Evolutionary conservation across 2,888 invertebrate species (phyloP).

Genomic region (Brenthis hecate): DNA sequence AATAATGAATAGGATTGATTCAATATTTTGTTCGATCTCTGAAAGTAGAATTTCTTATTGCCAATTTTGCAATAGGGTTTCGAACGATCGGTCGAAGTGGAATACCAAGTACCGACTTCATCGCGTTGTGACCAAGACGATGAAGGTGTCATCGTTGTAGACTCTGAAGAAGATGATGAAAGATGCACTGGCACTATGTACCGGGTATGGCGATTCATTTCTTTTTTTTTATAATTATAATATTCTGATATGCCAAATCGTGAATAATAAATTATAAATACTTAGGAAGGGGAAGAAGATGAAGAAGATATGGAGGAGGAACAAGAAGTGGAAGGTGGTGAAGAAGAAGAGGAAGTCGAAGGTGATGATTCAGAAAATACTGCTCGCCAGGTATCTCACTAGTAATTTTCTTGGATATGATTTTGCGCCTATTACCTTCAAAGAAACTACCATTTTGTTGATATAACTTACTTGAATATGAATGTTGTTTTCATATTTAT

Average conservation of each 20-base stretch:
- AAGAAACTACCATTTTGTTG: too few relatives aligned
- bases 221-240: constrained; percentile 6
- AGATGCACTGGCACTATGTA: constrained; percentile 83
- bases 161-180: constrained; percentile 90
- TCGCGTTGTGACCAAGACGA: constrained; percentile 94
- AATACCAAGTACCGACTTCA: constrained; percentile 92
- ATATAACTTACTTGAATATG: too few relatives aligned
- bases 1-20: too few relatives aligned
- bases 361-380: constrained; percentile 65
- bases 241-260: too few relatives aligned
- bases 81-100: constrained; percentile 86
- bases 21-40: too few relatives aligned
- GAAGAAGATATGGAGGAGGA: constrained; percentile 80
- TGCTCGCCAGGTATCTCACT: constrained; percentile 56
- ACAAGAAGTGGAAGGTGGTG: constrained; percentile 71
- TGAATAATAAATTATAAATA: neutral
- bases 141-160: constrained; percentile 89
- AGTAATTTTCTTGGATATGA: neutral
- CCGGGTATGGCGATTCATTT: constrained; percentile 51
- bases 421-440: too few relatives aligned
- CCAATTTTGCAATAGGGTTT: constrained; percentile 65
- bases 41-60: too few relatives aligned
- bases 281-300: constrained; percentile 81
- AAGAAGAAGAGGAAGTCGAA: constrained; percentile 68
- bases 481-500: too few relatives aligned